These are phyloP conservation scores for Lydus trimaculatus DNA, from an alignment of 2,888 invertebrate species.

Conservation along the genomic window DNA sequence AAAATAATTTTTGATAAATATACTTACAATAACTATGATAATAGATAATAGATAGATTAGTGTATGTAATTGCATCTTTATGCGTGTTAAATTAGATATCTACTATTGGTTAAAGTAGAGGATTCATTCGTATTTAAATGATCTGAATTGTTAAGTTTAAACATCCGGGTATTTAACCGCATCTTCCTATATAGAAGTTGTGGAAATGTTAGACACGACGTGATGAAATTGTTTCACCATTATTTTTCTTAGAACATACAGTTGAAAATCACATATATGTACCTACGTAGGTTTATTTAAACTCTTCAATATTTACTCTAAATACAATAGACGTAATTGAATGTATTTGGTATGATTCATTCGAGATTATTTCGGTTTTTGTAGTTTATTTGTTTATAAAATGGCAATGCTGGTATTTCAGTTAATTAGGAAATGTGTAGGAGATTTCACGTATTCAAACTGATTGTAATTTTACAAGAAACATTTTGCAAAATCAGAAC, in stretches of 20 bases:
- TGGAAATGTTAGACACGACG: not conserved
- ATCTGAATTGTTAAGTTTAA: constrained; percentile 10
- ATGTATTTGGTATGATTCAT: constrained; percentile 5
- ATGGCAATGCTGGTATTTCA: not conserved
- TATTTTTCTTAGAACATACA: not conserved
- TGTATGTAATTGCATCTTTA: constrained; percentile 5
- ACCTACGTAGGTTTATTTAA: not conserved
- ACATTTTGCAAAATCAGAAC: too few species aligned
- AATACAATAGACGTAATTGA: not conserved
- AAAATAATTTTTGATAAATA: not conserved
- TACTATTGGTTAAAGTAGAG: not conserved
- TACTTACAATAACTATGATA: not conserved
- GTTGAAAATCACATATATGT: not conserved
- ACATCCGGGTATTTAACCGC: constrained; percentile 20
- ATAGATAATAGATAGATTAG: not conserved
- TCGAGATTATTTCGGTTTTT: not conserved
- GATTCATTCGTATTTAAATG: constrained; percentile 14
- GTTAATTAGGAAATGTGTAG: too few species aligned
- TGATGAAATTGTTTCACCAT: constrained; percentile 1
- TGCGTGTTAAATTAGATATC: not conserved
- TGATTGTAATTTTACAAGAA: too few species aligned
- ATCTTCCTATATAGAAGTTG: constrained; percentile 7
- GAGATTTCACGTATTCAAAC: too few species aligned
- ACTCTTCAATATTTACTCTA: not conserved
- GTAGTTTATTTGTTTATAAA: not conserved